phyloP scores from a whole-genome alignment of 2,113 vertebrate genomes.

The Meleagris gallopavo region DNA sequence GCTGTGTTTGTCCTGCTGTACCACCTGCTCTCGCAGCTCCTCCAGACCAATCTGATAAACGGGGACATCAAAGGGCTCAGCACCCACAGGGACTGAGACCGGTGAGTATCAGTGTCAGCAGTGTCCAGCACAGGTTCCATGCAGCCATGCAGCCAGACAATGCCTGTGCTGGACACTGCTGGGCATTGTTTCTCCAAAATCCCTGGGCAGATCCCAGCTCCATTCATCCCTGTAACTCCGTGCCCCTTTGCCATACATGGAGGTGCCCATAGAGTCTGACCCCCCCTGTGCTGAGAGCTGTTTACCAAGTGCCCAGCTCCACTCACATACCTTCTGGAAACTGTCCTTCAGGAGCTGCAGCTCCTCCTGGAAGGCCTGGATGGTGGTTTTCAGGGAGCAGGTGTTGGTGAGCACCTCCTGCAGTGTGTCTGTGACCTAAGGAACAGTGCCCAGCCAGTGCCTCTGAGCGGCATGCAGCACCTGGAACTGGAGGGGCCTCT shows the following conservation, averaged over 20 bases:
- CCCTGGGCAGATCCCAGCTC: background rate
- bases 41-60: background rate
- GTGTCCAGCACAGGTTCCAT: fast-evolving
- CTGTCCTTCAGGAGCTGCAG: constrained; percentile 39
- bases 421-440: constrained; percentile 48
- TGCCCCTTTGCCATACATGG: fast-evolving
- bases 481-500: background rate
- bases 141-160: background rate
- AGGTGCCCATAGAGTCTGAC: background rate
- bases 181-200: background rate
- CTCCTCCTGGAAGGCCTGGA: constrained; percentile 14
- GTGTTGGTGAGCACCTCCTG: constrained; percentile 66
- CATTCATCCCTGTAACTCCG: background rate
- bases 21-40: background rate
- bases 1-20: background rate
- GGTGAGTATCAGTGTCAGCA: background rate
- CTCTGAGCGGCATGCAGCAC: fast-evolving
- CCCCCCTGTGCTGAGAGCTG: background rate
- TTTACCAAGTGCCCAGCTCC: background rate
- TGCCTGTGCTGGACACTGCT: no score
- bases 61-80: fast-evolving
- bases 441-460: background rate
- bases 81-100: background rate
- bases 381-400: background rate
- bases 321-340: background rate